Percentiles rank a stretch among this genome's conserved stretches.
These are phyloP conservation scores for Eristalinus aeneus DNA, from an alignment of 2,888 invertebrate genomes.

Conservation along the genomic window DNA sequence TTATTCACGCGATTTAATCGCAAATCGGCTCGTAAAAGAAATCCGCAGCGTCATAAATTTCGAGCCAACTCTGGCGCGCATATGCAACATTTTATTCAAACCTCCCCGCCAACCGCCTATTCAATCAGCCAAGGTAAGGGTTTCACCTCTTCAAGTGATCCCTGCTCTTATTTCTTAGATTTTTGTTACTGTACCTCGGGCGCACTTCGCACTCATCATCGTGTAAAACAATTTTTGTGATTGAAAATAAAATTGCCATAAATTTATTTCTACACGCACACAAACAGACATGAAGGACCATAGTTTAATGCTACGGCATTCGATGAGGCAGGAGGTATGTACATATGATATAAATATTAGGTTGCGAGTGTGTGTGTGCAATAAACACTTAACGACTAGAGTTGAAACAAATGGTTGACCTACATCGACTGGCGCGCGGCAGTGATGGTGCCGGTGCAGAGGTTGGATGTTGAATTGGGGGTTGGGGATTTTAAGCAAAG, in stretches of 20 bases:
- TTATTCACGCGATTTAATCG: conserved; percentile 63
- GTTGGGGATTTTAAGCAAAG: conserved; percentile 53
- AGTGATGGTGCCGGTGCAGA: background rate
- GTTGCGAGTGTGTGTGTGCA: conserved; percentile 20
- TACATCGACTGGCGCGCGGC: conserved; percentile 32
- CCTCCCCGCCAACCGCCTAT: conserved; percentile 20
- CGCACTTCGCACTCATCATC: conserved; percentile 1
- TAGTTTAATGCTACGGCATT: background rate
- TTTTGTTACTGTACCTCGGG: background rate
- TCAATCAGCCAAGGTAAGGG: conserved; percentile 46
- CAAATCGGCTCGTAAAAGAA: conserved; percentile 56
- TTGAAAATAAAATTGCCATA: conserved; percentile 70
- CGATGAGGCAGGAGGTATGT: background rate
- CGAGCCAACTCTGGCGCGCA: conserved; percentile 39
- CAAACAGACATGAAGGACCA: background rate
- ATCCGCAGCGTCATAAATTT: conserved; percentile 62
- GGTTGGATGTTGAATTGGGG: background rate
- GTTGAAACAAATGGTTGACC: conserved; percentile 70
- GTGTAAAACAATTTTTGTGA: conserved; percentile 67
- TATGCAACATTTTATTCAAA: conserved; percentile 20
- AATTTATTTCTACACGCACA: conserved; percentile 45
- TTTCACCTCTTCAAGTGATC: conserved; percentile 17
- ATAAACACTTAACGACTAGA: conserved; percentile 55
- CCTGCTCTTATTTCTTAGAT: background rate
- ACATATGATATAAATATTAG: background rate